Evolutionary conservation across 2,888 invertebrate genomes (phyloP), one percentile per base, ranked within the genome.

Genomic region (Xestia rhomboidea): DNA sequence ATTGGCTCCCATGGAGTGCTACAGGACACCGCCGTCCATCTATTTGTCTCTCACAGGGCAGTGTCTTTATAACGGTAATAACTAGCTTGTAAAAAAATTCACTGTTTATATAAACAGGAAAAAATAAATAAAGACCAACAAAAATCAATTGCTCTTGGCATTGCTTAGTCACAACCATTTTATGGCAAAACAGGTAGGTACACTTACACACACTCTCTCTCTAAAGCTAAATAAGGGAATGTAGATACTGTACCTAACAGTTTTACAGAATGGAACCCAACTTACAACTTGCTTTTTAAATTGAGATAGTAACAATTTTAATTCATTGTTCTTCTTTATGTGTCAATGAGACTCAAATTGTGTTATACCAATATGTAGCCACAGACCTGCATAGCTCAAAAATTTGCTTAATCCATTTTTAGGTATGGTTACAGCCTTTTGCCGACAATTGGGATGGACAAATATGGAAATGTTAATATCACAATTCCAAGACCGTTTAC

Each of bases 381-480:
- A n/a, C n/a, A n/a, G n/a, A n/a, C n/a, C n/a, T n/a, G n/a, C n/a
- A n/a, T n/a, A n/a, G n/a, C n/a, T n/a, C n/a, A n/a, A n/a, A n/a
- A n/a, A n/a, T n/a, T n/a, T n/a, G n/a, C n/a, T n/a, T n/a, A 34
- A 34, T 64, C 4, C 13, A 30, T 46, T 73, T 94, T 90, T 87
- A 98, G 99, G 99, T 76, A 99, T 99, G 98, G 98, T 99, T 1
- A 99, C 99, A 6, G 98, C 98, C n/a, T 99, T 99, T 95, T 99
- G 99, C 94, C 97, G 97, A 83, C 98, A 99, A 73, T 96, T 99
- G 21, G 99, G 99, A 41, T 99, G 99, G 99, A 97, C 97, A 85
- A 98, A 98, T 92, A 97, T 99, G 90, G 98, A 99, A 93, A 96
- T 99, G 84, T 97, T 99, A 62, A 97, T 99, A 63, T 98, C 98